A percentile compares a stretch with the other conserved stretches of the same genome.
Evolutionary conservation across 1,140 invertebrate species (phyloP).

Genomic region (Sarcophaga peregrina): DNA sequence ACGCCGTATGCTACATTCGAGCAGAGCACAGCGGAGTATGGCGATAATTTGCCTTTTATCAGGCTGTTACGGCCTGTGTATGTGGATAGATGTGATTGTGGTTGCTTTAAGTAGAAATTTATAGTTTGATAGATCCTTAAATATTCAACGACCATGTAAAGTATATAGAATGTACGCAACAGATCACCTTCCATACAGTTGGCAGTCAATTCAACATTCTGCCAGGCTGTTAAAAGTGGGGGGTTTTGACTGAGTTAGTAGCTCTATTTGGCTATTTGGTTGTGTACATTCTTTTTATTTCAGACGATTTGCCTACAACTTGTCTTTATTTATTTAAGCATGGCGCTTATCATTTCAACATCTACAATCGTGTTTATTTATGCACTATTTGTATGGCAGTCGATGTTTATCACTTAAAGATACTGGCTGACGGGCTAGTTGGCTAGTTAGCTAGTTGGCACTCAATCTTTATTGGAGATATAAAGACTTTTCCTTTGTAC

Average conservation of each 20-base stretch:
- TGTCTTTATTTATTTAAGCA: conserved; percentile 26
- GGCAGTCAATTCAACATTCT: background rate
- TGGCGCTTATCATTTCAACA: conserved; percentile 26
- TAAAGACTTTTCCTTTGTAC: background rate
- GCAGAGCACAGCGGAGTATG: background rate
- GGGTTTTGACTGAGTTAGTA: background rate
- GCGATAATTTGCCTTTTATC: background rate
- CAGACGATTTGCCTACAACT: background rate
- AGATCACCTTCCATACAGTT: background rate
- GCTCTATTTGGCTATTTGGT: no score
- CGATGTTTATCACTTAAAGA: conserved; percentile 21
- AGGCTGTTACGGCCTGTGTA: background rate
- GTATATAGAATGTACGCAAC: background rate
- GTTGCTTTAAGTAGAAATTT: background rate
- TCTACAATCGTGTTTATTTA: conserved; percentile 47
- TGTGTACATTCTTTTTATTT: no score
- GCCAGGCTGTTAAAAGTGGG: background rate
- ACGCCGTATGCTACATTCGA: background rate
- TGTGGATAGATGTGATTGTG: background rate
- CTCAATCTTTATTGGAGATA: no score
- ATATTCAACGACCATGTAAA: conserved; percentile 2
- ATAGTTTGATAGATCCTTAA: conserved; percentile 19
- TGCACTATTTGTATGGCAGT: conserved; percentile 44
- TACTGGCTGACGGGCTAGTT: background rate
- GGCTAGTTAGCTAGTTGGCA: no score